A percentile compares a stretch with the other conserved stretches of the same genome.
phyloP scores from a whole-genome alignment of 2,888 invertebrate species.

The Leucophenga maculata region DNA sequence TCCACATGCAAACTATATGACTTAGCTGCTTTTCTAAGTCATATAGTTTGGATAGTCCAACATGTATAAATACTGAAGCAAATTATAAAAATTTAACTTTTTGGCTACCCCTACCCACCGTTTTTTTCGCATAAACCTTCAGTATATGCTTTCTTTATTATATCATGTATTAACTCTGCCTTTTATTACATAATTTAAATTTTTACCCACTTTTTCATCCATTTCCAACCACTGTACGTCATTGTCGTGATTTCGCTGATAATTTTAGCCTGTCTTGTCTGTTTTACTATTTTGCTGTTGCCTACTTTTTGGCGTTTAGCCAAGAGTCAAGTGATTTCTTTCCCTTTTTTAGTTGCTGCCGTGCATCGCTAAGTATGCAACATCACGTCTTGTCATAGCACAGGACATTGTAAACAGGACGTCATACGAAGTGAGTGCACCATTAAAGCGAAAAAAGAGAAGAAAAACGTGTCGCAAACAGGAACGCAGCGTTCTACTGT shows the following conservation, averaged over 20 bases:
- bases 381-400: constrained; percentile 49
- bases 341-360: no score
- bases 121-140: no score
- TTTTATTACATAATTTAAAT: background rate
- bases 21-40: no score
- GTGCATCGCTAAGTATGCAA: constrained; percentile 31
- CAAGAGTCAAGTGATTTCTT: constrained; percentile 31
- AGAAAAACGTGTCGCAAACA: constrained; percentile 2
- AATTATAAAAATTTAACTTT: no score
- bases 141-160: no score
- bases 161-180: no score
- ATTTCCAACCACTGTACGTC: background rate
- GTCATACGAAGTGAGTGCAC: background rate
- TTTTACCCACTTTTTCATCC: background rate
- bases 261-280: background rate
- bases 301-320: constrained; percentile 39
- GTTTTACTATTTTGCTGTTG: constrained; percentile 17
- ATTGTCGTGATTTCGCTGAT: background rate
- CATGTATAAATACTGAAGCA: no score
- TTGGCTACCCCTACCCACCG: no score
- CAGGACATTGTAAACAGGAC: constrained; percentile 25
- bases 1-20: no score
- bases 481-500: background rate
- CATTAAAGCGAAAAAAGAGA: no score
- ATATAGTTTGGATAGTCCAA: no score